A percentile compares a stretch with the other conserved stretches of the same genome.
Evolutionary conservation across 2,113 vertebrate species (phyloP).

Genomic region (Sinocyclocheilus anophthalmus): DNA sequence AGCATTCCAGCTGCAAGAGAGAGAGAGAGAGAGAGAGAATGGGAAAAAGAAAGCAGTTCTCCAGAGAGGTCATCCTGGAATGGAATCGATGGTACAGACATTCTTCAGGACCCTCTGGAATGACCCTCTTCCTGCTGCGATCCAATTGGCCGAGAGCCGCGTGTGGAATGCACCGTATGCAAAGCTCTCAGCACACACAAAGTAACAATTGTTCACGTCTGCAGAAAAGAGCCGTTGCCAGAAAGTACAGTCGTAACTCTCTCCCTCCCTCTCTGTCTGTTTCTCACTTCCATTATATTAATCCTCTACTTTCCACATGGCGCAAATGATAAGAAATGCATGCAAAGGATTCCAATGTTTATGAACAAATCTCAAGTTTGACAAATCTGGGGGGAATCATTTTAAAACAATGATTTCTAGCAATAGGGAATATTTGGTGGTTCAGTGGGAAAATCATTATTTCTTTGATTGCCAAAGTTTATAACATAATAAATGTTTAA

Average conservation of each 20-base stretch:
- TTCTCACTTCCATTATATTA: conserved; percentile 6
- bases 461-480: too few species aligned
- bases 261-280: conserved; percentile 36
- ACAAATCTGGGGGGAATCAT: too few species aligned
- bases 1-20: conserved; percentile 78
- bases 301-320: conserved; percentile 35
- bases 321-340: background rate
- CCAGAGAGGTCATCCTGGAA: conserved; percentile 69
- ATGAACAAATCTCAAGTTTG: background rate
- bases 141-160: conserved; percentile 65
- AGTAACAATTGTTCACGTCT: conserved; percentile 75
- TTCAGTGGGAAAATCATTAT: too few species aligned
- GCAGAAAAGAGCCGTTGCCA: conserved; percentile 72
- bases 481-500: too few species aligned
- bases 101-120: conserved; percentile 69
- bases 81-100: conserved; percentile 73
- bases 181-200: conserved; percentile 76
- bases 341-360: background rate
- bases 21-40: conserved; percentile 26
- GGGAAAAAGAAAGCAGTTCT: conserved; percentile 39
- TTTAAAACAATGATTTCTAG: background rate
- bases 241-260: conserved; percentile 77
- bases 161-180: conserved; percentile 74
- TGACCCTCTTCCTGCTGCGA: conserved; percentile 64
- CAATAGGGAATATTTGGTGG: too few species aligned